Base-by-base conservation (phyloP, 1,140 invertebrate species). In the Drosophila punjabiensis region DNA sequence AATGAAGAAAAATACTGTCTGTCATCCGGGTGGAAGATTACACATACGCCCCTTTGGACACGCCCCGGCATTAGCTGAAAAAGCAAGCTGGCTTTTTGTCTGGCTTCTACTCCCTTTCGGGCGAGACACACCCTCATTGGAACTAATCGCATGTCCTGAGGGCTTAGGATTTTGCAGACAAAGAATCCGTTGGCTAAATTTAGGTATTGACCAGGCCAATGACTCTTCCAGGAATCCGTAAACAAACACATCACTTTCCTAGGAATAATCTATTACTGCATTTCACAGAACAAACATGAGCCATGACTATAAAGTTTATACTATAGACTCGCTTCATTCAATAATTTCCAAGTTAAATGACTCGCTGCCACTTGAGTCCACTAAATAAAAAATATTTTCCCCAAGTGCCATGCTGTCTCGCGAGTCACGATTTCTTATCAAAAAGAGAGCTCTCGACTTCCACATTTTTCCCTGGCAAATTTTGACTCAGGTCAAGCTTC, bases 21-120 rank as follows among this genome's bases (percentile, higher is more conserved):
- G 82, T 70, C 77, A 90, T 90, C 81, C 86, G 86, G 86, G 81
- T 83, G 52, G 59, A 85, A 76, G 87, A 89, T 89, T 90, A 90
- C 82, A 86, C 86, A 91, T 82, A 86, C 87, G 86, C 86, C 82
- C 61, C 55, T 66, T 80, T 73, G 82, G 52, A 53, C 43, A 84
- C 77, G 66, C 84, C 84, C 45, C 37, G 30, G 62, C 62, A 79
- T 75, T 79, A 65, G 82, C 63, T 62, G 53, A 53, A 53, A 52
- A 53, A 13, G 18, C 20, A 18, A 53, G 16, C 52, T 35, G 32
- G 52, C 30, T n/a, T 20, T 60, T 60, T 71, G 55, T 74, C 37
- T 43, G 43, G 68, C 67, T 61, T 73, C 55, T 43, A 45, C 28
- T 28, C 58, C 56, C 43, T 35, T 76, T 39, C 11, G 30, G 48